Base-by-base conservation (phyloP, 2,888 invertebrate species). In the Thumatha senex region DNA sequence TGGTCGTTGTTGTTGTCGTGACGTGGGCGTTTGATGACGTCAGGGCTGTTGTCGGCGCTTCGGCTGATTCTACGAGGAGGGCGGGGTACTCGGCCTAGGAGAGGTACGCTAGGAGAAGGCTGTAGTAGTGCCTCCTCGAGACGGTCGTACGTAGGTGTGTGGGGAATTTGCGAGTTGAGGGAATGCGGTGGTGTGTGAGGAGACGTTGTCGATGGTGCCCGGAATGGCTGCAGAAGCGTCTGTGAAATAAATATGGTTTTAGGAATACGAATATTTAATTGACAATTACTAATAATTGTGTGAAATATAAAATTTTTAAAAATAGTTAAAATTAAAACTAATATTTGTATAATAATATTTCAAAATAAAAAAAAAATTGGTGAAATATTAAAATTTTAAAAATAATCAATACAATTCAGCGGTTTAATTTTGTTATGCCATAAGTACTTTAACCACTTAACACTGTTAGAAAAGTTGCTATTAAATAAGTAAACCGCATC, bases 151-250 rank as follows among this genome's bases (percentile, higher is more conserved):
- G 84, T 86, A 7, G 84, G 82, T 18, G 86, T 80, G 75, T 84
- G 86, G 7, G 78, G 86, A 63, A 82, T 86, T 85, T 80, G 92
- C 70, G 76, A 86, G 72, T 73, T 80, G 73, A 87, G 87, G 10
- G 84, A 76, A 74, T 82, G 81, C 67, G 92, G 73, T 75, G 93
- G 76, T 79, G 94, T 93, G 74, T 93, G 93, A 65, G 94, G 93
- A 52, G 94, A 90, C 4, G 88, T 93, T 41, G 93, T 86, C 54
- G 94, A 89, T 60, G 94, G 88, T 67, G 94, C 91, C 72, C 92
- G 89, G 66, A 94, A 94, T 79, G 95, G 93, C 84, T 95, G 95
- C 70, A 95, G 93, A 85, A 95, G 78, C n/a, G 89, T 84, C 90
- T 91, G 87, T 68, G 58, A 63, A 47, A 35, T 11, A 45, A 1